Evolutionary conservation across 2,113 vertebrate species (phyloP), one percentile per base, ranked within the genome.

Genomic region (Camelus dromedarius): DNA sequence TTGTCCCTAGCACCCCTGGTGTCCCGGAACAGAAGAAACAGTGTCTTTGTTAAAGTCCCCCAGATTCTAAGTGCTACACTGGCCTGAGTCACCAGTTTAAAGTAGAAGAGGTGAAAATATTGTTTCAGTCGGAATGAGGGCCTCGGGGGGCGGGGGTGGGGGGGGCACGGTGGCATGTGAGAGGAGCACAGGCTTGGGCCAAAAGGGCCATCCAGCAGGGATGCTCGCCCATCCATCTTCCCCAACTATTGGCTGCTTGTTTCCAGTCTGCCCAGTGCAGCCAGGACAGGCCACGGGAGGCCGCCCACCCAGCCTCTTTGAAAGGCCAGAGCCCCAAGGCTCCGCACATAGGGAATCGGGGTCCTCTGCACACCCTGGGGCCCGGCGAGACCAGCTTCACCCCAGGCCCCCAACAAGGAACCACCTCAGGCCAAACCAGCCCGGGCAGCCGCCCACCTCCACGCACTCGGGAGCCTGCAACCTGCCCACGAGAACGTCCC

Each of bases 1-100:
- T 0, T 35, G 70, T 18, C 42, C 35, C 22, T 14, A 6, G 32
- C 7, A 26, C 46, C 26, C 9, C 7, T n/a, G 3, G 12, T n/a
- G 28, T 67, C 58, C 32, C 79, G 3, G 8, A 24, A 64, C 4
- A 30, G 35, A 30, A 83, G 70, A 80, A 81, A 69, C 32, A 4
- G 42, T 28, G 38, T 64, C 15, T n/a, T 79, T 15, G 4, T 8
- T 35, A n/a, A 52, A 50, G 72, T 60, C 19, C 28, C 32, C 58
- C 48, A 11, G 5, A 19, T 16, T 11, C 66, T 79, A 30, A 75
- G 58, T 38, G 62, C 35, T 22, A 2, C 66, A 22, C 88, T 62
- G 72, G 52, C 80, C 32, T 46, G 26, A 19, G 80, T 13, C 3
- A 42, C 60, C 92, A 84, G 35, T 60, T 85, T 9, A 52, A 60